Conservation (phyloP, 1,140 invertebrate genomes). For the Gonioctena quinquepunctata region DNA sequence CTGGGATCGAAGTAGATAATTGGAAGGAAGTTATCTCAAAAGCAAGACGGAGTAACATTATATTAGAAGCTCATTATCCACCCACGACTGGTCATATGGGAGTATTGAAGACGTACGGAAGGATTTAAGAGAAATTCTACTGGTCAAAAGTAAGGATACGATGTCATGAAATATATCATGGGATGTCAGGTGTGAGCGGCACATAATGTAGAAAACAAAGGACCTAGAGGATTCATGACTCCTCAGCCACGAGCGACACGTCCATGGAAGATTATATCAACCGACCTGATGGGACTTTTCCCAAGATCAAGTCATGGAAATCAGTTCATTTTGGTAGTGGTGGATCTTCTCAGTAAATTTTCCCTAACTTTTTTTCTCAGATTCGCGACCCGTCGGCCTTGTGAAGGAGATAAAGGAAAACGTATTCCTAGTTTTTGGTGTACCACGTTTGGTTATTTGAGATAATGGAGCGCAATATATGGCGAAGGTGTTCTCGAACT, state of each 20-base stretch:
- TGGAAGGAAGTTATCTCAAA: constrained; percentile 43
- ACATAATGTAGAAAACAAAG: constrained; percentile 37
- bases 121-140: constrained; percentile 34
- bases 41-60: constrained; percentile 18
- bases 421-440: constrained; percentile 29
- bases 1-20: not conserved
- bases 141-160: constrained; percentile 43
- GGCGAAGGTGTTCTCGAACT: constrained; percentile 21
- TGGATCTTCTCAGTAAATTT: constrained; percentile 50
- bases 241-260: constrained; percentile 4
- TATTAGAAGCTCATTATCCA: constrained; percentile 22
- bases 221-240: constrained; percentile 40
- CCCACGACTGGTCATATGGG: constrained; percentile 37
- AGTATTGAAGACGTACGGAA: constrained; percentile 39
- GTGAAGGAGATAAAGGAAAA: constrained; percentile 30
- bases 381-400: constrained; percentile 15
- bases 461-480: constrained; percentile 42
- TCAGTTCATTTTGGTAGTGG: constrained; percentile 45
- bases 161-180: constrained; percentile 36
- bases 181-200: constrained; percentile 39
- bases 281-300: constrained; percentile 30
- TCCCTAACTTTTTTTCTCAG: constrained; percentile 19
- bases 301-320: constrained; percentile 41
- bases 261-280: constrained; percentile 15
- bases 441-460: constrained; percentile 22